Evolutionary conservation across 1,140 invertebrate genomes (phyloP), one percentile per base, ranked within the genome.

Genomic region (Drosophila auraria): DNA sequence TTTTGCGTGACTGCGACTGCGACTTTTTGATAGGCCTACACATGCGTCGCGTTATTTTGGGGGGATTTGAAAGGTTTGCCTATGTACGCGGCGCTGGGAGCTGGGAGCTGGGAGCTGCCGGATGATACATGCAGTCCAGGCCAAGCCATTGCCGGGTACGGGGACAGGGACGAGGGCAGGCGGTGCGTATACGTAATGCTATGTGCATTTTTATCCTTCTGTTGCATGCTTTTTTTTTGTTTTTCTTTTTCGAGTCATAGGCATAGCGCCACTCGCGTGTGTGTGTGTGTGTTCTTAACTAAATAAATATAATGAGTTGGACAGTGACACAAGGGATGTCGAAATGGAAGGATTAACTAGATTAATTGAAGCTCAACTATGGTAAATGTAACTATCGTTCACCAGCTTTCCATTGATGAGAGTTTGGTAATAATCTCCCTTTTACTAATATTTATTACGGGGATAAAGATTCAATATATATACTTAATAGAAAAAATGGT

Each of bases 1-100:
- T 80, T 74, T 73, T 80, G 69, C 71, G 68, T 74, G 68, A 73
- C 69, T 74, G 77, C 53, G 25, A 27, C 53, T 36, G 53, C 82
- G 65, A 90, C 86, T 91, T 90, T 90, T 86, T 90, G 86, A 90
- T 90, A 90, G 86, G 86, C 86, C 86, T 90, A 90, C 82, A 86
- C 62, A 70, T 51, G 79, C 72, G 80, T 70, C 79, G 80, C 75
- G 63, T 82, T 89, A 83, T 83, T 78, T 62, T 81, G 77, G 78
- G 75, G 78, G 61, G 87, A 87, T 83, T 90, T 87, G 78, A 87
- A 91, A 91, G 66, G 68, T 60, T 73, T 87, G 84, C 82, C 74
- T 91, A 87, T 91, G 70, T 82, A 73, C 71, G 65, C 17, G 11
- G 17, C n/a, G 36, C 4, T 20, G 44, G 3, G 40, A 56, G 38